Evolutionary conservation across 2,888 invertebrate genomes (phyloP).

Genomic region (Ctenicera cuprea): DNA sequence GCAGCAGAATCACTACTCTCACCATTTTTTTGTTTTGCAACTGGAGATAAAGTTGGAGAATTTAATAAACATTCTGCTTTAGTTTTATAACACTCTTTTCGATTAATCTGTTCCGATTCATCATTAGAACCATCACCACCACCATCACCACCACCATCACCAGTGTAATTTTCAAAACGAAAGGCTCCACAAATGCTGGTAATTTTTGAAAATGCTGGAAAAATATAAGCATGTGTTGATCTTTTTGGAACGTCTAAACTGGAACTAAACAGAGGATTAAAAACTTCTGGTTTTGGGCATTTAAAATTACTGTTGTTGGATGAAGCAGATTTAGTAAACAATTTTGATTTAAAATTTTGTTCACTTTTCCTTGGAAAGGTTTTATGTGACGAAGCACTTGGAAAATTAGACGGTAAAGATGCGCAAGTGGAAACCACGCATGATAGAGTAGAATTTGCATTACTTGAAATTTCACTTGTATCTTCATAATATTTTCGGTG

Average conservation of each 20-base stretch:
- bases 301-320: not conserved
- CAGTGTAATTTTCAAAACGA: too few relatives aligned
- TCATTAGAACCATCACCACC: not conserved
- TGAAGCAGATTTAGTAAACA: not conserved
- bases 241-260: slow-evolving; percentile 44
- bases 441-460: slow-evolving; percentile 44
- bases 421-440: slow-evolving; percentile 35
- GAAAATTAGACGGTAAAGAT: not conserved
- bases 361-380: not conserved
- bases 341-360: not conserved
- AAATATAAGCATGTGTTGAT: not conserved
- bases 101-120: not conserved
- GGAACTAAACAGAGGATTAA: slow-evolving; percentile 14
- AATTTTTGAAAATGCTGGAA: slow-evolving; percentile 45
- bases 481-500: slow-evolving; percentile 33
- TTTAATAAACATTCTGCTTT: not conserved
- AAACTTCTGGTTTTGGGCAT: slow-evolving; percentile 4
- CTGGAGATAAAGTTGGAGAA: slow-evolving; percentile 21
- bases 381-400: slow-evolving; percentile 5
- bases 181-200: not conserved
- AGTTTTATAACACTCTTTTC: not conserved
- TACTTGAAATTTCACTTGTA: slow-evolving; percentile 43
- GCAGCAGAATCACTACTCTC: not conserved
- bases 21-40: not conserved
- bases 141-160: too few relatives aligned